phyloP scores from a whole-genome alignment of 2,888 invertebrate species.

The Synergus laeviventris region DNA sequence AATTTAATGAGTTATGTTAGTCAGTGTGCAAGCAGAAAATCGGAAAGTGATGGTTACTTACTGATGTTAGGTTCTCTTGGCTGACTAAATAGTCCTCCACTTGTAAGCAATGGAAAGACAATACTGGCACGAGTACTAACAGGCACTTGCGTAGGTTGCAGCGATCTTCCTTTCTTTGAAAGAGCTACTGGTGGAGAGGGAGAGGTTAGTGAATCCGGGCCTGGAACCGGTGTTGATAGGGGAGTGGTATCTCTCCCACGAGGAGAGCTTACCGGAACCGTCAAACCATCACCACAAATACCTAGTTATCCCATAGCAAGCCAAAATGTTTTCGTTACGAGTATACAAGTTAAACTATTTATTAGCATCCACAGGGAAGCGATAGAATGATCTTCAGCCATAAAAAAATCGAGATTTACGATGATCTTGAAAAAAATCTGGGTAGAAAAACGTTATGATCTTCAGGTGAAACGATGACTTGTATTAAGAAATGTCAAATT shows the following conservation, averaged over 20 bases:
- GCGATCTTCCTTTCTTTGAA: conserved; percentile 68
- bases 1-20: neutral
- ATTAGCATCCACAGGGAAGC: conserved; percentile 19
- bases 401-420: neutral
- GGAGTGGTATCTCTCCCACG: conserved; percentile 70
- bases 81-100: conserved; percentile 78
- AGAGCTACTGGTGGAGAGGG: conserved; percentile 71
- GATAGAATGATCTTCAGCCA: neutral
- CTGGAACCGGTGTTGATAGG: conserved; percentile 70
- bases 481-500: neutral
- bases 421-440: neutral
- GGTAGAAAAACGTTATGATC: neutral
- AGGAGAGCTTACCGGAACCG: conserved; percentile 72
- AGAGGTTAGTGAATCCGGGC: conserved; percentile 71
- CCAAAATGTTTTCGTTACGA: conserved; percentile 53
- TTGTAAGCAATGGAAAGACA: conserved; percentile 83
- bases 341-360: neutral
- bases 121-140: conserved; percentile 87
- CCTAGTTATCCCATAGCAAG: conserved; percentile 68
- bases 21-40: neutral
- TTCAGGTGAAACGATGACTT: neutral
- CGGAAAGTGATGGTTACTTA: conserved; percentile 61
- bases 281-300: conserved; percentile 73
- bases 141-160: conserved; percentile 78
- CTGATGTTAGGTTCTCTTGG: conserved; percentile 72